Evolutionary conservation across 2,888 invertebrate genomes (phyloP).

Genomic region (Antheraea yamamai): DNA sequence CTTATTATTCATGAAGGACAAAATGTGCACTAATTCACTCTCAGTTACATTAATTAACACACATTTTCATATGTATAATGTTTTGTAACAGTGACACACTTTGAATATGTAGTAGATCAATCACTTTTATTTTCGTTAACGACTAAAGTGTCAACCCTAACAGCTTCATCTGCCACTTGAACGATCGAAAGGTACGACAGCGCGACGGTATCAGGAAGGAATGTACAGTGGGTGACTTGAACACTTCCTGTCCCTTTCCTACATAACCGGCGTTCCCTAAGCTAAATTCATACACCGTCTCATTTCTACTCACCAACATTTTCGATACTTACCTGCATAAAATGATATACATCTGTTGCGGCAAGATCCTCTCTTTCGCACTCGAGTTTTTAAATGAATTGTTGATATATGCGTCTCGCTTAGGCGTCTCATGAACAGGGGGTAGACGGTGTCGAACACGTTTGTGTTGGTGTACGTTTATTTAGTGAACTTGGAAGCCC

Average conservation of each 20-base stretch:
- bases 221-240: conserved; percentile 82
- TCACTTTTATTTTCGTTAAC: conserved; percentile 24
- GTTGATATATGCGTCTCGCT: conserved; percentile 77
- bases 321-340: conserved; percentile 82
- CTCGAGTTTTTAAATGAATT: conserved; percentile 62
- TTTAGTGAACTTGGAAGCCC: conserved; percentile 82
- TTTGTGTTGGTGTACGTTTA: conserved; percentile 81
- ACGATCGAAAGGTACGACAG: conserved; percentile 82
- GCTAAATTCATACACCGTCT: conserved; percentile 74
- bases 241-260: conserved; percentile 74
- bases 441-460: conserved; percentile 76
- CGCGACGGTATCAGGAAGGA: conserved; percentile 81
- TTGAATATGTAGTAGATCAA: not conserved
- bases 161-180: conserved; percentile 82
- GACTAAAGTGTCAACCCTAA: conserved; percentile 69
- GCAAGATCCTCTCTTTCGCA: conserved; percentile 62
- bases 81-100: not conserved
- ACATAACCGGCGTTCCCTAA: conserved; percentile 73
- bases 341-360: conserved; percentile 82
- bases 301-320: conserved; percentile 77
- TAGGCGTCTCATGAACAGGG: conserved; percentile 75
- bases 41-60: not conserved
- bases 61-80: conserved; percentile 32
- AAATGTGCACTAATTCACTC: not conserved
- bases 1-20: too few relatives aligned